Base-by-base conservation (phyloP, 2,888 invertebrate genomes). In the Tipula lateralis region DNA sequence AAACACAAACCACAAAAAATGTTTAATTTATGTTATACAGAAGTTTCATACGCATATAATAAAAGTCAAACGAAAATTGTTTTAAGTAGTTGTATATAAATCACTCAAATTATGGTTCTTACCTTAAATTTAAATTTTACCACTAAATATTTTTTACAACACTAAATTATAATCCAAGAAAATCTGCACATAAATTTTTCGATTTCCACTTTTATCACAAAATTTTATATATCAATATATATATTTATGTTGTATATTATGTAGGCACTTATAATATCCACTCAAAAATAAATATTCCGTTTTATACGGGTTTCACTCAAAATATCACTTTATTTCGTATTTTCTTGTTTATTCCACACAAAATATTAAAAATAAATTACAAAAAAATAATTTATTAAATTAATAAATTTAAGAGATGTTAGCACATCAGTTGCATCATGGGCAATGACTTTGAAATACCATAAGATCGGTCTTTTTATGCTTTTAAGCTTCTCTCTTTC, bases 351-450 rank as follows among this genome's bases (percentile, higher is more conserved):
- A 44, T 1, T 12, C 2, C 13, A n/a, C 39, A 44, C 39, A 44
- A n/a, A 44, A 44, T n/a, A n/a, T n/a, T n/a, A 44, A 44, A n/a
- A 44, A 44, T 44, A 44, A 7, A 7, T 32, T 32, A 32, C 32
- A 32, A 44, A 44, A n/a, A 44, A 44, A 44, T 44, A 44, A 44
- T 44, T 44, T 44, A 44, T 44, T 44, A n/a, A 44, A n/a, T 44
- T n/a, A 44, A 44, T 44, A n/a, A 44, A 44, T 44, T 44, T 44
- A 44, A 44, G 39, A 44, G 39, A 88, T 90, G 89, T 90, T 90
- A 89, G 88, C 89, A 89, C 90, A 90, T 88, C 89, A 89, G 89
- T 90, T 90, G 90, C 90, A 90, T 90, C 89, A 90, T 90, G 89
- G 89, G 90, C 90, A 90, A 90, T 90, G 90, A 90, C 90, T 90